phyloP scores from a whole-genome alignment of 2,888 invertebrate genomes.

The Ditylenchus weischeri region DNA sequence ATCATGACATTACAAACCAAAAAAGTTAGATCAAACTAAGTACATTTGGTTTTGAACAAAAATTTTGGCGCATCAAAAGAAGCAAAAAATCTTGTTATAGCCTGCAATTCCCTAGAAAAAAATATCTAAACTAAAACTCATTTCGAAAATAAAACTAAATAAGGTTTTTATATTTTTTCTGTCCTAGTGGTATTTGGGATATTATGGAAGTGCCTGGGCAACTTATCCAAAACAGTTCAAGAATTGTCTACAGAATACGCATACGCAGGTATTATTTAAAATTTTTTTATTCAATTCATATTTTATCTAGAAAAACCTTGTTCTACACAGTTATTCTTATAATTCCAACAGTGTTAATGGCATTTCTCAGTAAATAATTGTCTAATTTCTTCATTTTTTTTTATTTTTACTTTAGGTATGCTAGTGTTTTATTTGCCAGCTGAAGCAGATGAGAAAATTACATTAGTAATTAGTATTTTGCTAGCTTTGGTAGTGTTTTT shows the following conservation, averaged over 20 bases:
- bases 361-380: conserved; percentile 74
- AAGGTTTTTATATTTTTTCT: no score
- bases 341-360: conserved; percentile 94
- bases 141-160: no score
- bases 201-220: conserved; percentile 75
- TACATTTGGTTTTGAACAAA: no score
- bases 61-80: no score
- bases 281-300: no score
- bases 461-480: conserved; percentile 88
- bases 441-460: conserved; percentile 91
- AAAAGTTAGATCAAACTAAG: no score
- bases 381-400: no score
- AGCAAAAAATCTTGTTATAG: no score
- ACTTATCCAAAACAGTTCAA: conserved; percentile 64
- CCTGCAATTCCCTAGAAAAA: no score
- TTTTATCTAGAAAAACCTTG: conserved; percentile 72
- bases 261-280: conserved; percentile 42
- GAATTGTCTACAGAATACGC: conserved; percentile 52
- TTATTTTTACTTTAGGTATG: conserved; percentile 70
- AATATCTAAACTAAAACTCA: no score
- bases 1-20: no score
- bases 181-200: conserved; percentile 89
- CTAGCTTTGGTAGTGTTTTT: conserved; percentile 98
- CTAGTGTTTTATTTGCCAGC: conserved; percentile 93
- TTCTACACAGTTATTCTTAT: conserved; percentile 99